These are phyloP conservation scores for Arbacia lixula DNA, from an alignment of 53 echinoderm and acorn worm species.

Conservation along the genomic window DNA sequence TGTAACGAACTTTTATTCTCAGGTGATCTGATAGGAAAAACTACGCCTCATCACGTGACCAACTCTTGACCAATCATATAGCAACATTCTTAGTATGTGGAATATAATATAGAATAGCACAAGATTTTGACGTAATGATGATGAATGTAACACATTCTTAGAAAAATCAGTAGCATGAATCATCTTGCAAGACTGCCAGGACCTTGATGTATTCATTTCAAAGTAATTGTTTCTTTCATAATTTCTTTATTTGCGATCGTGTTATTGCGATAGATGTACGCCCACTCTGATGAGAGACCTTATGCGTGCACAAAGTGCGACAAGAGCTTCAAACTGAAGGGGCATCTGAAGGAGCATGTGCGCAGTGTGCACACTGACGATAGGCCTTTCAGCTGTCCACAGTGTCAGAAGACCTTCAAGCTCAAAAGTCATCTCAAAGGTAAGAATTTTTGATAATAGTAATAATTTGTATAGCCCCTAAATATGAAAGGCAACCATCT, in stretches of 20 bases:
- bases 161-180: slow-evolving; percentile 33
- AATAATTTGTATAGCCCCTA: no score
- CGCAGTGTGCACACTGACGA: slow-evolving; percentile 16
- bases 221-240: not conserved
- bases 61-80: no score
- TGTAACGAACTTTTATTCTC: no score
- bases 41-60: no score
- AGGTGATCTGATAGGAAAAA: no score
- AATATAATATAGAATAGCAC: no score
- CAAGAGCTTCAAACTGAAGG: slow-evolving; percentile 43
- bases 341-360: slow-evolving; percentile 42
- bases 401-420: slow-evolving; percentile 38
- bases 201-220: not conserved
- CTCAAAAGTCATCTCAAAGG: slow-evolving; percentile 46
- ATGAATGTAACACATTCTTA: no score
- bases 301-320: slow-evolving; percentile 43
- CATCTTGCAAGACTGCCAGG: not conserved
- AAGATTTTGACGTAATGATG: no score
- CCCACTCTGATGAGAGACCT: slow-evolving; percentile 34
- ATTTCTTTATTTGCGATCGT: not conserved
- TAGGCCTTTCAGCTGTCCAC: slow-evolving; percentile 27
- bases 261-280: slow-evolving; percentile 3
- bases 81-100: no score
- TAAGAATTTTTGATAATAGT: no score
- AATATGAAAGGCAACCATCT: no score